Conservation (phyloP, 1,140 invertebrate species). For the Harlomillsia oculata region DNA sequence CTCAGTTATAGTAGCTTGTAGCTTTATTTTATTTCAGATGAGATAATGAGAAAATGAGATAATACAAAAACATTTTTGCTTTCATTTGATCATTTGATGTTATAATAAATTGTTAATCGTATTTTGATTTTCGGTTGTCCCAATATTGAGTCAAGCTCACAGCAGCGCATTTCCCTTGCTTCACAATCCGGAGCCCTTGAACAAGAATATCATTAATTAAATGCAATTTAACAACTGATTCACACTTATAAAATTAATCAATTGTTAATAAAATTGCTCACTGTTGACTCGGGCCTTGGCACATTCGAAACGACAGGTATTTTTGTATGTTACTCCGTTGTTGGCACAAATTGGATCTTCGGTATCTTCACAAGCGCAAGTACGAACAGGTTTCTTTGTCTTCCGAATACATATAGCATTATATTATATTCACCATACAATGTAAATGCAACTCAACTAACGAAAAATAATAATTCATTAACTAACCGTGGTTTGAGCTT, state of each 20-base stretch:
- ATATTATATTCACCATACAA: no score
- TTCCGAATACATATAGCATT: no score
- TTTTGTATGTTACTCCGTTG: constrained; percentile 32
- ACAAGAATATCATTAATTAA: background rate
- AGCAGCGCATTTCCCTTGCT: constrained; percentile 13
- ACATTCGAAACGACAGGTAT: constrained; percentile 26
- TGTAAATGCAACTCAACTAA: no score
- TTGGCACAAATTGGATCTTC: constrained; percentile 14
- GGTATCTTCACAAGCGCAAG: constrained; percentile 2
- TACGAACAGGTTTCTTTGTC: constrained; percentile 2
- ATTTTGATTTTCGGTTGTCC: constrained; percentile 4
- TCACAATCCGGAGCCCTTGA: constrained; percentile 17
- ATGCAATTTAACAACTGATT: background rate
- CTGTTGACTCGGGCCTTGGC: constrained; percentile 20
- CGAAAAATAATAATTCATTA: no score
- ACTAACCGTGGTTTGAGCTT: no score
- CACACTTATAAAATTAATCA: background rate
- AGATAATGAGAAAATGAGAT: no score
- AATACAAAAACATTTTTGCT: no score
- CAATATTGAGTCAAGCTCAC: constrained; percentile 4
- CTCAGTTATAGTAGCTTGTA: no score
- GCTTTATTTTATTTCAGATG: no score
- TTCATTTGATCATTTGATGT: no score
- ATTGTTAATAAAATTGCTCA: constrained; percentile 9
- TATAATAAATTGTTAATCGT: no score